These are phyloP conservation scores for Mycogona germanica DNA, from an alignment of 2,888 invertebrate genomes.

Conservation along the genomic window DNA sequence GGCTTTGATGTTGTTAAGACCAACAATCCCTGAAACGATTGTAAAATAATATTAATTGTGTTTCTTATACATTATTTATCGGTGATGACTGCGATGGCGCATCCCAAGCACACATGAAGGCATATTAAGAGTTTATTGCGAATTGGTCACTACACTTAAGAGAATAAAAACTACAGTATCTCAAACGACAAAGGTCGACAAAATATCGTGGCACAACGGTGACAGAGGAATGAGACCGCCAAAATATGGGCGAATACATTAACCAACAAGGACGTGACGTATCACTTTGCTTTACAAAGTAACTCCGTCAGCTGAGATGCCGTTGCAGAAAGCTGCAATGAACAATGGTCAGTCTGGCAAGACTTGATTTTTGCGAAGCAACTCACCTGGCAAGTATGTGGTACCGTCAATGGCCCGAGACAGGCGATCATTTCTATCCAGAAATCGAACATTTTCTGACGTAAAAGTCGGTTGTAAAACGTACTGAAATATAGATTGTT, in stretches of 20 bases:
- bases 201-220: not conserved
- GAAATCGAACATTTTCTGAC: slow-evolving; percentile 58
- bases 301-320: too few relatives aligned
- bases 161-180: too few relatives aligned
- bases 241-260: too few relatives aligned
- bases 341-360: too few relatives aligned
- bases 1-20: slow-evolving; percentile 97
- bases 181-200: too few relatives aligned
- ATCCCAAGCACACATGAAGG: too few relatives aligned
- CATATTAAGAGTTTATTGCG: too few relatives aligned
- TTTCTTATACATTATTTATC: not conserved
- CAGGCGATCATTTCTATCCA: slow-evolving; percentile 71
- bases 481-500: slow-evolving; percentile 42
- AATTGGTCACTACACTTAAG: too few relatives aligned
- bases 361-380: not conserved
- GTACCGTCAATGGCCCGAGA: slow-evolving; percentile 94
- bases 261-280: too few relatives aligned
- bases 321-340: too few relatives aligned
- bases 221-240: not conserved
- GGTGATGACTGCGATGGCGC: too few relatives aligned
- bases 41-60: not conserved
- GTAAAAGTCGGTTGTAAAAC: slow-evolving; percentile 95
- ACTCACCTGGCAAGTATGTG: slow-evolving; percentile 76
- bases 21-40: slow-evolving; percentile 55
- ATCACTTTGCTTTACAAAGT: too few relatives aligned